Evolutionary conservation across 2,888 invertebrate genomes (phyloP), one percentile per base, ranked within the genome.

Genomic region (Dynastes maya): DNA sequence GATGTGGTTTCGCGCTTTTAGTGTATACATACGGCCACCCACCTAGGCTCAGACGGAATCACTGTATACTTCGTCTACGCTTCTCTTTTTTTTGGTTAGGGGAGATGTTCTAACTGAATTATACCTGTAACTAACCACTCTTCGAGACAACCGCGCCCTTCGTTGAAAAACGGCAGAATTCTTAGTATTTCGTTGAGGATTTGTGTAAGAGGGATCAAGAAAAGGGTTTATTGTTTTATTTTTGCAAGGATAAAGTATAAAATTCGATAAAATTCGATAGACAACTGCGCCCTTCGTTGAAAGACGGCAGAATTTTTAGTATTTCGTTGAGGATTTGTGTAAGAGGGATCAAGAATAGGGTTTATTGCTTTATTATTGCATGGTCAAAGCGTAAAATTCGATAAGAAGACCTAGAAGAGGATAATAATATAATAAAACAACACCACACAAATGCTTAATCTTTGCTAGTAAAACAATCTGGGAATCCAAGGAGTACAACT

Each of bases 1-100:
- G 81, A 80, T 83, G 82, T 80, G 83, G 82, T 82, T 83, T 83
- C 80, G 82, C 82, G 81, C 82, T 82, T 82, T 79, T 77, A 76
- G 68, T 76, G 65, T 61, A 32, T 65, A 45, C 55, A 64, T 45
- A 79, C 70, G 80, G 55, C 82, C 82, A 82, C 82, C 82, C 81
- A 82, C 75, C 71, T 61, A 74, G 71, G 71, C 37, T 8, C 11
- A 45, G 63, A 61, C 63, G 63, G 72, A 40, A 61, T 58, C 72
- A 45, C 61, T 74, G 45, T 45, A 29, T 68, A 16, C 45, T 65
- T 2, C 22, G 29, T 11, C 29, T 40, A 27, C 32, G 61, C 22
- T 63, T 61, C 49, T 74, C n/a, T 45, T 61, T 74, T 74, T 65
- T 3, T 71, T 53, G 16, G 53, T 68, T 68, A 53, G 29, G 68